A percentile compares a stretch with the other conserved stretches of the same genome.
Evolutionary conservation across 1,140 invertebrate genomes (phyloP).

Genomic region (Maconellicoccus hirsutus): DNA sequence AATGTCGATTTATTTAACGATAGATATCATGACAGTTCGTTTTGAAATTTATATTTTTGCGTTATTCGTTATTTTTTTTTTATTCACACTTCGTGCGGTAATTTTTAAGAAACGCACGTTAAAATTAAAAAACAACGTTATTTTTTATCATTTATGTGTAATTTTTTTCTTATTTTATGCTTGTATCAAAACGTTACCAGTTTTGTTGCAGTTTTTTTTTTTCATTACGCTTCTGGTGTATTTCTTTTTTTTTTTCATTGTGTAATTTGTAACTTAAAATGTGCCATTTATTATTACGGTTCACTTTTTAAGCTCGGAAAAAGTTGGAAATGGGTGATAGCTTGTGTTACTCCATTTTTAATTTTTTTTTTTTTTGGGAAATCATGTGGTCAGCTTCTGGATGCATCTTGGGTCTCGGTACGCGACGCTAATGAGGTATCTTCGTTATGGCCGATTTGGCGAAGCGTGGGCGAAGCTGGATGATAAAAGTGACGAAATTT

Average conservation of each 20-base stretch:
- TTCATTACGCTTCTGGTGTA: not conserved
- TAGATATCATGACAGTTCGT: not conserved
- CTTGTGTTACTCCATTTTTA: too few relatives aligned
- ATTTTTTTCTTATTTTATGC: not conserved
- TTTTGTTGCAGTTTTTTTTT: not conserved
- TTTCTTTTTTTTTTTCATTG: not conserved
- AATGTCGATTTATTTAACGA: not conserved
- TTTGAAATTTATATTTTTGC: too few relatives aligned
- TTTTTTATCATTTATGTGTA: not conserved
- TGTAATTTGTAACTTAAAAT: not conserved
- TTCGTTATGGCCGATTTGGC: too few relatives aligned
- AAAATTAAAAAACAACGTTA: too few relatives aligned
- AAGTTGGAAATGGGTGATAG: too few relatives aligned
- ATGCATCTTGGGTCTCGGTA: too few relatives aligned
- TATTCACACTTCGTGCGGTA: not conserved
- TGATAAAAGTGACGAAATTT: too few relatives aligned
- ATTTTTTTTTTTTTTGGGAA: too few relatives aligned
- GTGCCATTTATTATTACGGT: not conserved
- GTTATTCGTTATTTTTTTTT: not conserved
- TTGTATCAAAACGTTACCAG: not conserved
- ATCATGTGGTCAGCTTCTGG: too few relatives aligned
- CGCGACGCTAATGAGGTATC: too few relatives aligned
- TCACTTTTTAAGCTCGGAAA: not conserved
- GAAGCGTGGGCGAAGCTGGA: too few relatives aligned
- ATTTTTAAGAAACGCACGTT: not conserved